Evolutionary conservation across 2,113 vertebrate species (phyloP), one percentile per base, ranked within the genome.

Genomic region (Rhea pennata): DNA sequence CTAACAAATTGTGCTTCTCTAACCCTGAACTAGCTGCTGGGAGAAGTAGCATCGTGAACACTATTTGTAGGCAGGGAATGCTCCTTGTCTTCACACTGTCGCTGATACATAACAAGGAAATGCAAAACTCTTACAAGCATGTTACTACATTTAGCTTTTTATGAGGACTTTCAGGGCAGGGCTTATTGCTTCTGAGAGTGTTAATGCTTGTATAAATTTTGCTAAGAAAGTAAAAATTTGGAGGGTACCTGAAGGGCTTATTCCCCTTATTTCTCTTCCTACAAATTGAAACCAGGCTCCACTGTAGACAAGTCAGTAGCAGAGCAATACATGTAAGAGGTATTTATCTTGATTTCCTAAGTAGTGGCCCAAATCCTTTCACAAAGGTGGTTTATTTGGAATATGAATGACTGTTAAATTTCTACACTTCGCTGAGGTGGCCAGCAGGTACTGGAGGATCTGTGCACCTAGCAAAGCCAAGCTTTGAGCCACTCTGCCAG

Each of bases 321-420:
- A n/a, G 26, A 6, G 24, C 0, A 0, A 29, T 17, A 14, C 2
- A 0, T 11, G 3, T 24, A 23, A 56, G 62, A 67, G 27, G 31
- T 36, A 9, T 14, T 23, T 40, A 51, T 56, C 61, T 11, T 29
- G 48, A 70, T 77, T 94, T 76, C 71, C 15, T 16, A 59, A 12
- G 14, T 72, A 33, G 19, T 13, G 42, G 62, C 26, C 46, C 72
- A 66, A 31, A 64, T 12, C 26, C 40, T 89, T 85, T 33, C 58
- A 62, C 3, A 59, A 26, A 26, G 44, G 24, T 72, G 61, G 22
- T 64, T 56, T 54, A 74, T 46, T 65, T 67, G 75, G n/a, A 66
- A 69, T 39, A 31, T 0, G 2, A 19, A 4, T 4, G 5, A 5
- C 16, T 15, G 16, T 73, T 61, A 13, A 2, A 1, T n/a, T 56